These are phyloP conservation scores for Emydoidea blandingii DNA, from an alignment of 2,797 vertebrate genomes.

Conservation along the genomic window DNA sequence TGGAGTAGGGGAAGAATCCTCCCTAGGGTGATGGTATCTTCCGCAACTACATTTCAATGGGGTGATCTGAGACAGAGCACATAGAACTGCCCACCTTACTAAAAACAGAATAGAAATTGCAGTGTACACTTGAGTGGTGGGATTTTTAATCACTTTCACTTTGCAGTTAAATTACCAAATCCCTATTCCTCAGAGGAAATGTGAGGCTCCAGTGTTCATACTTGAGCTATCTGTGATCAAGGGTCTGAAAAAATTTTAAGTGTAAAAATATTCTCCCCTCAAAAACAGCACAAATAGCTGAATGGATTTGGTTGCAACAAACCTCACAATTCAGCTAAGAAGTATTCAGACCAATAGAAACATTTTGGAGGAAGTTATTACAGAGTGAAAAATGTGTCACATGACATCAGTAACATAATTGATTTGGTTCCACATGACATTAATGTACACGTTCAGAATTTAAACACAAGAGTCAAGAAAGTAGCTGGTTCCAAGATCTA, in stretches of 20 bases:
- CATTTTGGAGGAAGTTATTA: neutral
- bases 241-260: neutral
- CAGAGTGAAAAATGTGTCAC: neutral
- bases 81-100: neutral
- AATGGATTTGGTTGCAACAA: neutral
- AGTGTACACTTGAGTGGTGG: neutral
- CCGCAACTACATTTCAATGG: neutral
- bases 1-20: neutral
- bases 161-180: neutral
- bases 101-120: neutral
- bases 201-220: neutral
- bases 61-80: neutral
- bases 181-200: neutral
- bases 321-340: neutral
- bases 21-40: too few relatives aligned
- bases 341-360: neutral
- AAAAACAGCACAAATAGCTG: neutral
- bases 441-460: neutral
- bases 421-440: neutral
- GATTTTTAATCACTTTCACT: neutral
- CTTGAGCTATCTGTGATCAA: neutral
- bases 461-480: rapidly evolving
- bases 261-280: neutral
- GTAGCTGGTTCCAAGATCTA: neutral
- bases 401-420: neutral